Base-by-base conservation (phyloP, 2,113 vertebrate species). In the Albula goreensis region DNA sequence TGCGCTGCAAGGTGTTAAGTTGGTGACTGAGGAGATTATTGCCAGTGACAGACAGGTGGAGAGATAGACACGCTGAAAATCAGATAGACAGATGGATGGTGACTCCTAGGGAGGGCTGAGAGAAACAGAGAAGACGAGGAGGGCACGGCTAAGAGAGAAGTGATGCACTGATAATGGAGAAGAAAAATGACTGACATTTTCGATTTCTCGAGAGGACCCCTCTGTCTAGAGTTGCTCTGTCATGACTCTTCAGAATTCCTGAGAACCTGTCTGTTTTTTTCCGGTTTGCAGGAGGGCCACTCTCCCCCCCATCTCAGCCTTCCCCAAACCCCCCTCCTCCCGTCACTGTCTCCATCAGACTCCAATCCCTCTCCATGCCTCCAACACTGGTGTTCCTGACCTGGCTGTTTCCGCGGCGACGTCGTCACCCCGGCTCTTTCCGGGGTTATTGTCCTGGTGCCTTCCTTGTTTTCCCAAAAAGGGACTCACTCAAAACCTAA, bases 321-420 rank as follows among this genome's bases (percentile, higher is more conserved):
- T 31, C 15, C 11, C 41, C 41, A 3, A n/a, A 48, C 60, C 5
- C 6, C 50, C 22, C 12, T 8, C 78, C 19, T 48, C 48, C 60
- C 60, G 9, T 52, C 78, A 25, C n/a, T 51, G 9, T 22, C 74
- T 74, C 48, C 48, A 49, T 13, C n/a, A 13, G 3, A 7, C 17
- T 12, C 5, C 50, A 22, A 50, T 13, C 15, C 15, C 60, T 22
- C 17, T 66, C 60, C 60, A 22, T 22, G 60, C 60, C 17, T 22
- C 93, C 83, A 91, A 66, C 93, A 3, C 93, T 92, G 0, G 94
- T 93, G 88, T 91, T 95, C 60, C 60, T 7, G 60, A 66, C 86
- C 88, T 0, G 91, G 93, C 74, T 88, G 89, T 85, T 89, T 92
- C 0, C 84, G 60, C 83, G 0, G 83, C 25, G 10, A 90, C 85